phyloP scores from a whole-genome alignment of 2,113 vertebrate species.

The Phasianus colchicus region DNA sequence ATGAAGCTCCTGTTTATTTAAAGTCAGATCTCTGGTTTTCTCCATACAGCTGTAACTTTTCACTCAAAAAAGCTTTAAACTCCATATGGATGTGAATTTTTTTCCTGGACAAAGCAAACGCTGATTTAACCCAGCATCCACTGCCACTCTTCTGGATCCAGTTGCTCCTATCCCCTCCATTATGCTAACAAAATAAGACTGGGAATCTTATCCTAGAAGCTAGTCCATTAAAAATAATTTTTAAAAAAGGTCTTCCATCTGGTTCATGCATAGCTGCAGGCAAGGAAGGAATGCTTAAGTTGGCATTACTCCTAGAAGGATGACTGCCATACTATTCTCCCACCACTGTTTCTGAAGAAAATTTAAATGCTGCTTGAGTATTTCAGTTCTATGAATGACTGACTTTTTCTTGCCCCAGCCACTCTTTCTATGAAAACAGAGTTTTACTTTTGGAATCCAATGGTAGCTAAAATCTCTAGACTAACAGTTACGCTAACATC shows the following conservation, averaged over 20 bases:
- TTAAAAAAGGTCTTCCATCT: background rate
- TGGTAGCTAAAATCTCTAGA: background rate
- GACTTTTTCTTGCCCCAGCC: background rate
- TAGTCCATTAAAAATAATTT: background rate
- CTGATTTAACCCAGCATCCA: background rate
- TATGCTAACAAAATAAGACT: background rate
- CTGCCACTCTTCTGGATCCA: background rate
- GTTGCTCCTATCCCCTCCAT: background rate
- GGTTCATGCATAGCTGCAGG: background rate
- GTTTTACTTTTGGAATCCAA: background rate
- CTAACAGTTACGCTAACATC: background rate
- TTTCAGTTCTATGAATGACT: background rate
- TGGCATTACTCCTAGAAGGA: conserved; percentile 38
- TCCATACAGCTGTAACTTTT: background rate
- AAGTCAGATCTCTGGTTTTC: background rate
- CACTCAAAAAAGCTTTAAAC: background rate
- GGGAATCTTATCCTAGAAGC: background rate
- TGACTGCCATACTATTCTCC: background rate
- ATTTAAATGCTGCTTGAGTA: background rate
- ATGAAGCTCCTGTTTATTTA: background rate
- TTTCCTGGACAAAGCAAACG: background rate
- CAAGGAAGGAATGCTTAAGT: background rate
- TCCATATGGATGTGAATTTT: background rate
- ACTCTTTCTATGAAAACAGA: background rate
- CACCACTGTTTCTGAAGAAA: background rate